Base-by-base conservation (phyloP, 2,888 invertebrate species). In the Molorchus minor region DNA sequence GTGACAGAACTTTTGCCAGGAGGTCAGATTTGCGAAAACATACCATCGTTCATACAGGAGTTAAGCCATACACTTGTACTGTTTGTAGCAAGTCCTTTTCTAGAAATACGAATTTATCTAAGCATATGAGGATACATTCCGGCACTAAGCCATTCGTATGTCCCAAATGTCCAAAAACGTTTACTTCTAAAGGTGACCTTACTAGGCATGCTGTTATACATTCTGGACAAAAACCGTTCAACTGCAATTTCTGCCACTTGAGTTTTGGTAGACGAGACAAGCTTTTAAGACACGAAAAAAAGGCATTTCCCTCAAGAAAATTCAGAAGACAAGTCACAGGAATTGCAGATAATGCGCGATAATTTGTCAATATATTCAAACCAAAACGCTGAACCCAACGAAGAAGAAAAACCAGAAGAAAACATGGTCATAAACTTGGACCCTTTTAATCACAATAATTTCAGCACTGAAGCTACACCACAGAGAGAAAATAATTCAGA, bases 1-100 rank as follows among this genome's bases (percentile, higher is more conserved):
- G 90, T 79, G 86, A 85, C 16, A 87, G 89, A 72, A 85, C 86
- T 40, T 90, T 90, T 77, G 87, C 88, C 0, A 82, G 90, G 15
- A 82, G 90, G 44, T 89, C 89, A 5, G 90, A 90, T 79, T 77
- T 90, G 35, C 83, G 89, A 62, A 90, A 90, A 69, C 90, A 90
- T 78, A 88, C 89, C 20, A 87, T 91, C 64, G 90, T 91, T 0
- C 91, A 91, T 69, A 89, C 90, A n/a, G 91, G 91, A 3, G 84
- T 87, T 41, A 85, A 90, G 64, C 91, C 91, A 0, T 91, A 86
- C 75, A 88, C 88, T 17, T 91, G 91, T 75, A 84, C 85, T 19
- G 86, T 89, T 65, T 91, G 91, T 73, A 83, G 85, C 29, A 91
- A 91, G 77, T 88, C 88, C 55, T 91, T 91, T 75, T 90, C 90